phyloP scores from a whole-genome alignment of 1,140 invertebrate genomes.

The Arctopsyche grandis region DNA sequence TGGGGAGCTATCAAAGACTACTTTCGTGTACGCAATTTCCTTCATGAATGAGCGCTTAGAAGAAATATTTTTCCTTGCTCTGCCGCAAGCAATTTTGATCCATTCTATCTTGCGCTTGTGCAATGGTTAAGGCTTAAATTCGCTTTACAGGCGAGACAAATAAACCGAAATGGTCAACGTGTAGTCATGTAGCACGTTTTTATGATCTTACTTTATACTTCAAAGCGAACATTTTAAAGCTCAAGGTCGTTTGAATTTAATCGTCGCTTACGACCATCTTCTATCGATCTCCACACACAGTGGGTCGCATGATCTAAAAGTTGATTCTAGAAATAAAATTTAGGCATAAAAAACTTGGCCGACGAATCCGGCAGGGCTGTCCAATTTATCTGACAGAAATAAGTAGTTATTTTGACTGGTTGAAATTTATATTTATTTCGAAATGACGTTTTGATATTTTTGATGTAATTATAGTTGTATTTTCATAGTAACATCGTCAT shows the following conservation, averaged over 20 bases:
- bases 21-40: neutral
- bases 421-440: no score
- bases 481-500: no score
- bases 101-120: neutral
- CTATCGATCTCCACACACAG: neutral
- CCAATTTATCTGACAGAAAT: no score
- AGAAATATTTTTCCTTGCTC: neutral
- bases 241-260: neutral
- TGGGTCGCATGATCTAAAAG: slow-evolving; percentile 25
- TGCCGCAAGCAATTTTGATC: neutral
- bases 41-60: neutral
- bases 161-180: neutral
- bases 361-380: neutral
- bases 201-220: no score
- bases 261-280: neutral
- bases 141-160: neutral
- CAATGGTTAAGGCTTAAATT: neutral
- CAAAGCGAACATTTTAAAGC: neutral
- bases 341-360: slow-evolving; percentile 20
- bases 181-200: no score
- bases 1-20: neutral
- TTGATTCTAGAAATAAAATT: slow-evolving; percentile 34
- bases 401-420: no score
- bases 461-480: no score
- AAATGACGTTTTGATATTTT: no score